Conservation (phyloP, 1,140 invertebrate genomes). For the Aporrectodea caliginosa region DNA sequence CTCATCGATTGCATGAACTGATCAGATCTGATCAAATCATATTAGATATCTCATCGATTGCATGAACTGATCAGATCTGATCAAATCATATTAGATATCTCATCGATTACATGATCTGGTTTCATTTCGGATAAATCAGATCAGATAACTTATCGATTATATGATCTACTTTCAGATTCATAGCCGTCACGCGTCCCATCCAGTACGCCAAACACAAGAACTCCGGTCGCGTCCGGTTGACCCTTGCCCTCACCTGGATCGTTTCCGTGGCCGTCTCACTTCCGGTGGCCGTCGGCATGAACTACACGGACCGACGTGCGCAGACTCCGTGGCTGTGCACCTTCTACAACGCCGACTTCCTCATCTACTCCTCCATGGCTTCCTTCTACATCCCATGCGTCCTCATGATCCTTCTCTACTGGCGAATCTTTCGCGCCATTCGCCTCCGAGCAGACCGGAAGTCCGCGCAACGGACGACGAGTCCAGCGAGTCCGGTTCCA, state of each 20-base stretch:
- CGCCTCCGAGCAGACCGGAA: constrained; percentile 5
- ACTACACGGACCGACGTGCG: constrained; percentile 51
- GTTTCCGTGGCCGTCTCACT: constrained; percentile 87
- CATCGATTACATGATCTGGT: no score
- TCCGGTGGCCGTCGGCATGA: constrained; percentile 89
- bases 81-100: no score
- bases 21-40: no score
- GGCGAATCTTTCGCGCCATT: constrained; percentile 28
- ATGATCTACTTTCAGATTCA: constrained; percentile 83
- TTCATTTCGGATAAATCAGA: no score
- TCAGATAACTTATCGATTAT: no score
- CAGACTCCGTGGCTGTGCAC: constrained; percentile 62
- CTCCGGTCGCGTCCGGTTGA: constrained; percentile 83
- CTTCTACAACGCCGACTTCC: constrained; percentile 94
- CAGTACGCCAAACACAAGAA: constrained; percentile 96
- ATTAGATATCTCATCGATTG: no score
- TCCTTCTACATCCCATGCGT: constrained; percentile 30
- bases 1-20: no score
- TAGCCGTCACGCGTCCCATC: constrained; percentile 93
- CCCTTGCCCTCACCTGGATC: constrained; percentile 87
- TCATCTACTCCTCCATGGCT: constrained; percentile 50
- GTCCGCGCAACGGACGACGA: neutral
- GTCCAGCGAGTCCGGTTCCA: neutral
- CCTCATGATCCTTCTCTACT: constrained; percentile 30
- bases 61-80: no score